A percentile compares a stretch with the other conserved stretches of the same genome.
These are phyloP conservation scores for Drosophila subquinaria DNA, from an alignment of 2,888 invertebrate genomes.

Conservation along the genomic window DNA sequence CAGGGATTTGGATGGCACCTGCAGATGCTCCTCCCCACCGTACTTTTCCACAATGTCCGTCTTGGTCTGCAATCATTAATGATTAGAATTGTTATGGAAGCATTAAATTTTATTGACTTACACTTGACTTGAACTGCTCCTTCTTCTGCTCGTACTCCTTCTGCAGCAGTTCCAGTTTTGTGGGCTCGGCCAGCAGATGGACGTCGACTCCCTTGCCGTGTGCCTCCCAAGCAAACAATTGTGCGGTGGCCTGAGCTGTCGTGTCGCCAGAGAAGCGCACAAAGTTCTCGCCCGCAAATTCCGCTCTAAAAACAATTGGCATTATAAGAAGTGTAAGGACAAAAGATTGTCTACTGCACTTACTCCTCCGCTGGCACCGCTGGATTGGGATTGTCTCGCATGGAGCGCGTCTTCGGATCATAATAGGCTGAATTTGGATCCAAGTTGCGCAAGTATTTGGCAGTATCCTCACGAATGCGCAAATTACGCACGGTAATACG, in stretches of 20 bases:
- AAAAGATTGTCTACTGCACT: constrained; percentile 13
- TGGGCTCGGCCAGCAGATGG: constrained; percentile 98
- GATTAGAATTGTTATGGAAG: too few species aligned
- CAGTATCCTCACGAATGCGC: constrained; percentile 99
- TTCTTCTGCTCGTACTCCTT: constrained; percentile 96
- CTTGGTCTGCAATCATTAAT: constrained; percentile 87
- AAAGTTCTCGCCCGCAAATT: constrained; percentile 98
- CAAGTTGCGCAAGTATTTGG: constrained; percentile 98
- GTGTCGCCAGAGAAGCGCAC: constrained; percentile 98
- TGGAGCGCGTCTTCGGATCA: constrained; percentile 99
- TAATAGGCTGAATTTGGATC: constrained; percentile 99
- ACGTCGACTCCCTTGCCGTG: constrained; percentile 97
- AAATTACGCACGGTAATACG: constrained; percentile 99
- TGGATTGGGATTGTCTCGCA: constrained; percentile 98
- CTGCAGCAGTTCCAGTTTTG: constrained; percentile 96
- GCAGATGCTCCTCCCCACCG: constrained; percentile 96
- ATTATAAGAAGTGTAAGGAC: background rate
- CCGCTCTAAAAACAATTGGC: constrained; percentile 83
- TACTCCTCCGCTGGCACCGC: constrained; percentile 87
- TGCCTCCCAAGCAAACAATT: constrained; percentile 99
- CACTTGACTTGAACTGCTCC: constrained; percentile 92
- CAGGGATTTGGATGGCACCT: constrained; percentile 95
- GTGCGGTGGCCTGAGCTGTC: constrained; percentile 94
- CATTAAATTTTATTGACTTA: constrained; percentile 44
- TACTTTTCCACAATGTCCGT: constrained; percentile 95